Evolutionary conservation across 2,797 vertebrate species (phyloP).

Genomic region (Falco biarmicus): DNA sequence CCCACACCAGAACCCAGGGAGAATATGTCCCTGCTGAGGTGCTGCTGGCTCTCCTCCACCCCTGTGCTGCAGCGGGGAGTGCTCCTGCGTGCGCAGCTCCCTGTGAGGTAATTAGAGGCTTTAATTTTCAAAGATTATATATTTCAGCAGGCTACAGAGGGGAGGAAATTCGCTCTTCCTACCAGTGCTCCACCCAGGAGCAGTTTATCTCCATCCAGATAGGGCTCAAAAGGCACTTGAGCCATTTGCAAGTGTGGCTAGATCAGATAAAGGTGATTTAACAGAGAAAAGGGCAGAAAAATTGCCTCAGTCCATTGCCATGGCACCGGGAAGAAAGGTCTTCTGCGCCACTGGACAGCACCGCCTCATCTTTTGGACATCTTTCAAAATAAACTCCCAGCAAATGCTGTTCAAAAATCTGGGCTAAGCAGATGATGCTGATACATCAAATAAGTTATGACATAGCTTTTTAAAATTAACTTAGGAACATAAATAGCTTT

Average conservation of each 20-base stretch:
- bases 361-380: background rate
- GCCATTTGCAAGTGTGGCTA: background rate
- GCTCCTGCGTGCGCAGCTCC: background rate
- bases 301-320: background rate
- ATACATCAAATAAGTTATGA: slow-evolving; percentile 30
- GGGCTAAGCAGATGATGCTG: slow-evolving; percentile 19
- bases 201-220: background rate
- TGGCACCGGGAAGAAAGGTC: background rate
- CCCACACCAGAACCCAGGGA: background rate
- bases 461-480: background rate
- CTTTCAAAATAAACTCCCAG: slow-evolving; percentile 46
- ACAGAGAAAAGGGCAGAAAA: background rate
- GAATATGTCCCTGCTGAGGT: background rate
- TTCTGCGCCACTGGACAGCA: background rate
- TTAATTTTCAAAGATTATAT: background rate
- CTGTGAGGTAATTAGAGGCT: background rate
- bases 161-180: background rate
- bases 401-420: slow-evolving; percentile 16
- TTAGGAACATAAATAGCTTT: background rate
- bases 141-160: background rate
- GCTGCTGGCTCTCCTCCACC: background rate
- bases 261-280: slow-evolving; percentile 46
- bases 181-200: background rate
- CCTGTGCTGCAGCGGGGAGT: rapidly evolving
- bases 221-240: background rate